These are phyloP conservation scores for Butastur rufipennis DNA, from an alignment of 2,113 vertebrate species.

Conservation along the genomic window DNA sequence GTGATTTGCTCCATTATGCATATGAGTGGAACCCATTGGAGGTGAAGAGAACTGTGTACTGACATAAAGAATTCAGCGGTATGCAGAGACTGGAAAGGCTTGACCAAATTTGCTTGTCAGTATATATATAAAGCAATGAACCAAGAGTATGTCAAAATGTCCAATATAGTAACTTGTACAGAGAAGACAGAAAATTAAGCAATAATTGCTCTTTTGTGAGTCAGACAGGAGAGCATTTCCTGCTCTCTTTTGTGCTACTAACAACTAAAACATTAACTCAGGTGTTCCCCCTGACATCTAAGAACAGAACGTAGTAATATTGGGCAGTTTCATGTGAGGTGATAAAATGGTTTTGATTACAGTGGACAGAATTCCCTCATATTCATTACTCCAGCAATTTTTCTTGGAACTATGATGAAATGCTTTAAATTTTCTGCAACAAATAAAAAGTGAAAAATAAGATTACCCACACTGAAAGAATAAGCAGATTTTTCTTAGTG, in stretches of 20 bases:
- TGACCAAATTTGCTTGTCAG: background rate
- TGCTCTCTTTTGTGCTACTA: background rate
- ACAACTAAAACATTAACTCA: background rate
- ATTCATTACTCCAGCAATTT: background rate
- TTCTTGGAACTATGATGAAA: background rate
- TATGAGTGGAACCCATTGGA: background rate
- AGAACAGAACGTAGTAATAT: background rate
- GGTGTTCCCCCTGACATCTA: background rate
- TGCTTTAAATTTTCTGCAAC: background rate
- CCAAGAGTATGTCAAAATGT: background rate
- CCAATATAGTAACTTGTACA: background rate
- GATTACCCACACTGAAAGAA: background rate
- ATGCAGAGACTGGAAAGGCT: background rate
- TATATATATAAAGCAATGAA: background rate
- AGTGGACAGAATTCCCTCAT: background rate
- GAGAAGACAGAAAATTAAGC: background rate
- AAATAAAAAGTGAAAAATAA: background rate
- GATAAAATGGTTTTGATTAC: background rate
- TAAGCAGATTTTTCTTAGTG: background rate
- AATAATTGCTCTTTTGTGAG: background rate
- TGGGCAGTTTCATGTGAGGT: background rate
- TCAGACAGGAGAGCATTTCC: background rate
- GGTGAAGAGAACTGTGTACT: background rate
- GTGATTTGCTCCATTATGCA: background rate
- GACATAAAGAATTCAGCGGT: background rate